Evolutionary conservation across 1,140 invertebrate genomes (phyloP).

Genomic region (Drosophila novamexicana): DNA sequence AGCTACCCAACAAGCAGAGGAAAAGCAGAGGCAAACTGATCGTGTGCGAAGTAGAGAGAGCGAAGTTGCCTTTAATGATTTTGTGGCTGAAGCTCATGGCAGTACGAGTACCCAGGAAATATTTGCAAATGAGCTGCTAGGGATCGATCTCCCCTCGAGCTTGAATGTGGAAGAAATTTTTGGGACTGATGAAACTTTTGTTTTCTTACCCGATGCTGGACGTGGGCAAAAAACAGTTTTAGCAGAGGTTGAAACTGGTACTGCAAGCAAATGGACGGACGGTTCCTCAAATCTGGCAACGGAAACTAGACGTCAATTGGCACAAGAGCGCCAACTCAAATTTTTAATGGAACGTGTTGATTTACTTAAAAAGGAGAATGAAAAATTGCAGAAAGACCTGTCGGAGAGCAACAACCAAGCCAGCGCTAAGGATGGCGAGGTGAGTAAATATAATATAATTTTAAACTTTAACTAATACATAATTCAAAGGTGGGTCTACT

Average conservation of each 20-base stretch:
- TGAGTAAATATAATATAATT: slow-evolving; percentile 18
- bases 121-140: slow-evolving; percentile 35
- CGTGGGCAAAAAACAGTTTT: background rate
- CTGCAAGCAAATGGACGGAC: slow-evolving; percentile 18
- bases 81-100: slow-evolving; percentile 44
- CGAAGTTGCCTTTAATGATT: slow-evolving; percentile 66
- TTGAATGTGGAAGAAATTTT: slow-evolving; percentile 20
- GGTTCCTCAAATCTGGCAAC: background rate
- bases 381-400: slow-evolving; percentile 66
- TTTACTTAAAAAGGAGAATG: slow-evolving; percentile 65
- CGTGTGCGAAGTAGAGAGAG: slow-evolving; percentile 4
- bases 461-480: background rate
- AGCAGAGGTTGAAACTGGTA: background rate
- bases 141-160: background rate
- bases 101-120: slow-evolving; percentile 73
- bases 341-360: slow-evolving; percentile 74
- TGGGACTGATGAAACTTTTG: slow-evolving; percentile 18
- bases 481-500: slow-evolving; percentile 57
- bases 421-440: slow-evolving; percentile 68
- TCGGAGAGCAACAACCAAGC: slow-evolving; percentile 57
- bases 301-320: slow-evolving; percentile 58
- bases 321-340: slow-evolving; percentile 73
- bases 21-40: slow-evolving; percentile 23
- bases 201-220: slow-evolving; percentile 3
- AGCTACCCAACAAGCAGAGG: slow-evolving; percentile 72